Percentiles rank a stretch among this genome's conserved stretches.
phyloP scores from a whole-genome alignment of 2,888 invertebrate species.

The Drosophila pegasa region DNA sequence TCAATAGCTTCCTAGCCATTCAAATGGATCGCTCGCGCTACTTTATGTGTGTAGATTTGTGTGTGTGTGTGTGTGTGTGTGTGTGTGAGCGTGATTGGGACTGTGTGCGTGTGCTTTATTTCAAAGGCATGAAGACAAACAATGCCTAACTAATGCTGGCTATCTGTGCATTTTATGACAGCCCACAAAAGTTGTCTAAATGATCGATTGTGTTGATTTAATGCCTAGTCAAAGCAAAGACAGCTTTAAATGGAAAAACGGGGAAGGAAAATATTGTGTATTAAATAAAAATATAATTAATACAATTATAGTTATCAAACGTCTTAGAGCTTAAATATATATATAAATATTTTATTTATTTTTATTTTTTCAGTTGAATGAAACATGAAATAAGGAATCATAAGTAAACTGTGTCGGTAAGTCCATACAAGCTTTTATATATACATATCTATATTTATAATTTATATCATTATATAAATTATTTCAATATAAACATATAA shows the following conservation, averaged over 20 bases:
- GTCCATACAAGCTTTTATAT: not conserved
- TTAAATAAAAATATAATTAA: not conserved
- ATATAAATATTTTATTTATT: no score
- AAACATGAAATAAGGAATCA: not conserved
- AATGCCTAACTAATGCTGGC: slow-evolving; percentile 41
- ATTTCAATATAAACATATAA: not conserved
- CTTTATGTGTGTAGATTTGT: not conserved
- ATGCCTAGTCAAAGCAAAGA: slow-evolving; percentile 25
- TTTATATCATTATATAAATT: no score
- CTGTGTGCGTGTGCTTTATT: not conserved
- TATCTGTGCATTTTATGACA: slow-evolving; percentile 10
- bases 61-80: not conserved
- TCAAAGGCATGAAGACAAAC: slow-evolving; percentile 24
- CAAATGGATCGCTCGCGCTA: slow-evolving; percentile 8
- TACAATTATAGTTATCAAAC: no score
- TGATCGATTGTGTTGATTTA: slow-evolving; percentile 42
- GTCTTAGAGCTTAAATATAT: no score
- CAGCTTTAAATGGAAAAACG: slow-evolving; percentile 14
- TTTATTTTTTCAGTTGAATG: not conserved
- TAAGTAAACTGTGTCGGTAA: not conserved
- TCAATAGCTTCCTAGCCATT: slow-evolving; percentile 50
- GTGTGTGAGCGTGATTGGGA: no score
- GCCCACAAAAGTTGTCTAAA: slow-evolving; percentile 25
- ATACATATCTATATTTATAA: not conserved
- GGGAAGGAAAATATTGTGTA: not conserved